Conservation (phyloP, 2,888 invertebrate genomes). For the Saturnia japonica region DNA sequence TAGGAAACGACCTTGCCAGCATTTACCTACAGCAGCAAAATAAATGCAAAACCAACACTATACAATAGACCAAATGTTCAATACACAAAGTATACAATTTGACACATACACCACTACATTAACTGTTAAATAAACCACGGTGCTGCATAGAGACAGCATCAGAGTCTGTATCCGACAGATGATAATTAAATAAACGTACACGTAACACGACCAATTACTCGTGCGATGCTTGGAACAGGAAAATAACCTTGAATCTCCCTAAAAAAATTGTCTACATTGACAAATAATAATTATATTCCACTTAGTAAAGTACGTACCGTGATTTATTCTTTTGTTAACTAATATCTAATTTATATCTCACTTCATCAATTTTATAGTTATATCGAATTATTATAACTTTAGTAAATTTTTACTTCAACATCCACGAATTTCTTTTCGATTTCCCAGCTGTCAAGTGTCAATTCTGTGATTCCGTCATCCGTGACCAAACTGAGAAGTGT, state of each 20-base stretch:
- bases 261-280: conserved; percentile 53
- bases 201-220: conserved; percentile 62
- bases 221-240: conserved; percentile 53
- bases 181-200: conserved; percentile 68
- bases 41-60: conserved; percentile 51
- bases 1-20: conserved; percentile 42
- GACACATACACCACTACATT: conserved; percentile 33
- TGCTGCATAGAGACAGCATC: conserved; percentile 51
- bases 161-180: conserved; percentile 43
- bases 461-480: conserved; percentile 38
- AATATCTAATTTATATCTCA: conserved; percentile 23
- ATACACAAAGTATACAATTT: conserved; percentile 36
- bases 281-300: conserved; percentile 36
- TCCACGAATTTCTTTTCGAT: conserved; percentile 36
- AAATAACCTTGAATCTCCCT: conserved; percentile 68
- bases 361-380: conserved; percentile 27
- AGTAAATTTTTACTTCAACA: conserved; percentile 28
- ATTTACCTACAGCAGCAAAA: conserved; percentile 40
- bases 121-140: conserved; percentile 36
- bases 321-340: conserved; percentile 21
- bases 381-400: conserved; percentile 24
- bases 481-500: conserved; percentile 19
- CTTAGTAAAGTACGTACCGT: conserved; percentile 55
- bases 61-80: conserved; percentile 64
- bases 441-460: too few species aligned